Evolutionary conservation across 2,113 vertebrate genomes (phyloP).

Genomic region (Hippoglossus stenolepis): DNA sequence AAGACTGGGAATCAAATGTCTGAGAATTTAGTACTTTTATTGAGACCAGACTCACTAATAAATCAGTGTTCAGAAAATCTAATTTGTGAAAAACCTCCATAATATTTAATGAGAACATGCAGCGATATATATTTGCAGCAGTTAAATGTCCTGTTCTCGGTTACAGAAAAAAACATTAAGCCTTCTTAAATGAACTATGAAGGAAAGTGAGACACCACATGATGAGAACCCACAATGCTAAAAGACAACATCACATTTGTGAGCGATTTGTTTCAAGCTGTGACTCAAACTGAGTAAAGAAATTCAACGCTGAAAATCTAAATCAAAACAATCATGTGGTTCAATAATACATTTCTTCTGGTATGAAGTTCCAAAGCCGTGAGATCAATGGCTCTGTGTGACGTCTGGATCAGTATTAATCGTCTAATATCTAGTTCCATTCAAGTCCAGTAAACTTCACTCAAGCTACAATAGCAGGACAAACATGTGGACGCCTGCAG

Average conservation of each 20-base stretch:
- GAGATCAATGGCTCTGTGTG: constrained; percentile 2
- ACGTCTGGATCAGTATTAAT: background rate
- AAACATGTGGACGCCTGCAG: background rate
- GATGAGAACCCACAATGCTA: background rate
- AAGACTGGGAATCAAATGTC: background rate
- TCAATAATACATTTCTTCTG: background rate
- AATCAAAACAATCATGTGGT: background rate
- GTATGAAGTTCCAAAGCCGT: background rate
- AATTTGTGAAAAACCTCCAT: too few species aligned
- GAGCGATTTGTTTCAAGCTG: background rate
- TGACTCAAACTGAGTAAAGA: background rate
- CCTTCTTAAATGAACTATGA: background rate
- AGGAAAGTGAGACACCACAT: background rate
- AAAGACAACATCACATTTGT: background rate
- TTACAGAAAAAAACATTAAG: too few species aligned
- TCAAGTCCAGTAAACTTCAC: background rate
- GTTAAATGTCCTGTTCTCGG: too few species aligned
- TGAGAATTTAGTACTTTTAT: too few species aligned
- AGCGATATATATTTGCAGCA: too few species aligned
- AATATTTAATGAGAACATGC: too few species aligned
- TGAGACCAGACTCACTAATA: too few species aligned
- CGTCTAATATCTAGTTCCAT: background rate
- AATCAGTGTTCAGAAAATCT: too few species aligned
- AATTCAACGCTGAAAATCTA: background rate
- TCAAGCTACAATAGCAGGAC: background rate